These are phyloP conservation scores for Alethe diademata DNA, from an alignment of 2,113 vertebrate species.

Conservation along the genomic window DNA sequence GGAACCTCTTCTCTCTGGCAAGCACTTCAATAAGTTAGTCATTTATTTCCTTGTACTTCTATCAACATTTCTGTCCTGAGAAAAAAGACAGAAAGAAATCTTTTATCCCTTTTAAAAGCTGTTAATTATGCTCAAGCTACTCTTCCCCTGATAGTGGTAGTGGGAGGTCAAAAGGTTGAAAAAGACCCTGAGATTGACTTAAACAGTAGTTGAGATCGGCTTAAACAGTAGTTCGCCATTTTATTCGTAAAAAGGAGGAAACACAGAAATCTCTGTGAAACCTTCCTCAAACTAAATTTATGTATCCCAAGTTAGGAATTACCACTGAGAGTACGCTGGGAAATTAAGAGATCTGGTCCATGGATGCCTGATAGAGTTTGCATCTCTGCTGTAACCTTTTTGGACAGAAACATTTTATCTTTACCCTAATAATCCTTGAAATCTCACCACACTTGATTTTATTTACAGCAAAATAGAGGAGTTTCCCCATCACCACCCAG, in stretches of 20 bases:
- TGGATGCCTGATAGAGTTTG: not conserved
- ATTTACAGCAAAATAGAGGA: not conserved
- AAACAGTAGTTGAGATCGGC: not conserved
- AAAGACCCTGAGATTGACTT: not conserved
- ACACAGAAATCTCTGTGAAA: not conserved
- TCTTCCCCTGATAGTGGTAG: not conserved
- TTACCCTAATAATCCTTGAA: not conserved
- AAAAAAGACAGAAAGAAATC: not conserved
- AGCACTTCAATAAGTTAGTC: not conserved
- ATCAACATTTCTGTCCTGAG: not conserved
- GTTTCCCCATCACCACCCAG: not conserved
- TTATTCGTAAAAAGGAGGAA: not conserved
- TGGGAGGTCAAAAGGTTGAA: not conserved
- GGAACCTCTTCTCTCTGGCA: not conserved
- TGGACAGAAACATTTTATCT: not conserved
- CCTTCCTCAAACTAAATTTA: not conserved
- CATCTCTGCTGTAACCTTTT: not conserved
- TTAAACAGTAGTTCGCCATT: fast-evolving
- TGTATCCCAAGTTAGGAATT: not conserved
- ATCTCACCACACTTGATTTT: not conserved
- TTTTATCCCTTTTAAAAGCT: not conserved
- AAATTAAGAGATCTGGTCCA: not conserved
- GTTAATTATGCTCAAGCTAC: not conserved
- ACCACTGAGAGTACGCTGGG: not conserved
- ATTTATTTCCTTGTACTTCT: conserved; percentile 29